phyloP scores from a whole-genome alignment of 2,113 vertebrate genomes.

The Phoxinus phoxinus region DNA sequence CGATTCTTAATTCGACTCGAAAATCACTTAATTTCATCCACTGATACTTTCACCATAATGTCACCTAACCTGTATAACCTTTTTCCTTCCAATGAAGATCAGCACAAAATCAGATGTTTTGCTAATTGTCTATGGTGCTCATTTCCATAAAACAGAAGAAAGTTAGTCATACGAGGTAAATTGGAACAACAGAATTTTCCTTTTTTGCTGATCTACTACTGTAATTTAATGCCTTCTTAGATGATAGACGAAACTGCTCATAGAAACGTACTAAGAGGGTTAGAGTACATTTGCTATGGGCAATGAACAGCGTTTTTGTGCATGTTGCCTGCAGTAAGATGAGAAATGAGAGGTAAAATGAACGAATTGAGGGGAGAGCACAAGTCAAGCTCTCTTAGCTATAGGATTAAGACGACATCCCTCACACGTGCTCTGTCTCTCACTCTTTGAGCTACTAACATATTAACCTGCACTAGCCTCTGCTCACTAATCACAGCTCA shows the following conservation, averaged over 20 bases:
- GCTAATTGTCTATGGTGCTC: not conserved
- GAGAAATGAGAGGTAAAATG: not conserved
- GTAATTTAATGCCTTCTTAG: not conserved
- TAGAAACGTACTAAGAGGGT: not conserved
- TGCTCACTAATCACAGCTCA: not conserved
- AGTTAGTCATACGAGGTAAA: not conserved
- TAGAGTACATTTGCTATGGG: not conserved
- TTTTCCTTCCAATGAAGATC: not conserved
- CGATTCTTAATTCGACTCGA: too few species aligned
- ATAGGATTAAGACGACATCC: constrained; percentile 23
- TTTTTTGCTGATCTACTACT: not conserved
- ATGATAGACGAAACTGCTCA: not conserved
- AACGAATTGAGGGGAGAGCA: not conserved
- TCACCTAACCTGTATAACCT: not conserved
- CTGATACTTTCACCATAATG: not conserved
- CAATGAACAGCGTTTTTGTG: not conserved
- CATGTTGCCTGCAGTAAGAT: not conserved
- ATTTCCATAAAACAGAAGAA: not conserved
- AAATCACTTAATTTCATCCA: not conserved
- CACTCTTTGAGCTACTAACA: not conserved
- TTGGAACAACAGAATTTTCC: not conserved
- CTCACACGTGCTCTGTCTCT: constrained; percentile 9
- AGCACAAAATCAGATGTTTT: not conserved
- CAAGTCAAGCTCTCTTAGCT: constrained; percentile 34
- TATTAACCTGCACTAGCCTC: not conserved